A percentile compares a stretch with the other conserved stretches of the same genome.
These are phyloP conservation scores for Glaucidium brasilianum DNA, from an alignment of 2,113 vertebrate species.

Conservation along the genomic window DNA sequence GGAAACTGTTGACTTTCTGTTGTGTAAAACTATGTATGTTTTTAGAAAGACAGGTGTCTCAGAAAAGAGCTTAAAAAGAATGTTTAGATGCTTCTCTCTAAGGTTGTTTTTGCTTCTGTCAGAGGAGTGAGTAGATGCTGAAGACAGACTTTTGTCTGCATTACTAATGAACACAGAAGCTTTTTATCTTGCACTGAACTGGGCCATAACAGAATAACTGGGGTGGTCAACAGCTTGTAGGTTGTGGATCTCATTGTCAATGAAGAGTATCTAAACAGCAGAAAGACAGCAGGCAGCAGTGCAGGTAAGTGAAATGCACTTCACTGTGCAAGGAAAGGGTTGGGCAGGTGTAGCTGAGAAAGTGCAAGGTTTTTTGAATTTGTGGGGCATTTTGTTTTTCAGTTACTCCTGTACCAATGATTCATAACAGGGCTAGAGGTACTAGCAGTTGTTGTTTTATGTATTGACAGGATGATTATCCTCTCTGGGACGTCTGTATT, in stretches of 20 bases:
- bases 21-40: neutral
- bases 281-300: neutral
- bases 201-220: neutral
- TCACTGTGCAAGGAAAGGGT: neutral
- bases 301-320: neutral
- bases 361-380: neutral
- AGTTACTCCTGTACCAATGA: neutral
- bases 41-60: neutral
- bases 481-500: neutral
- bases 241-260: neutral
- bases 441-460: neutral
- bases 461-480: neutral
- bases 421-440: fast-evolving
- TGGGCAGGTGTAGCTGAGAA: neutral
- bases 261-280: neutral
- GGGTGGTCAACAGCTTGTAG: neutral
- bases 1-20: neutral
- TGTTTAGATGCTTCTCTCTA: neutral
- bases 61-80: neutral
- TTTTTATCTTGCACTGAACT: neutral
- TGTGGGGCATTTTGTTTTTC: neutral
- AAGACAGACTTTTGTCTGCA: neutral
- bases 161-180: neutral
- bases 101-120: neutral
- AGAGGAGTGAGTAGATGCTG: neutral